These are phyloP conservation scores for Syrrhaptes paradoxus DNA, from an alignment of 2,113 vertebrate species.

Conservation along the genomic window DNA sequence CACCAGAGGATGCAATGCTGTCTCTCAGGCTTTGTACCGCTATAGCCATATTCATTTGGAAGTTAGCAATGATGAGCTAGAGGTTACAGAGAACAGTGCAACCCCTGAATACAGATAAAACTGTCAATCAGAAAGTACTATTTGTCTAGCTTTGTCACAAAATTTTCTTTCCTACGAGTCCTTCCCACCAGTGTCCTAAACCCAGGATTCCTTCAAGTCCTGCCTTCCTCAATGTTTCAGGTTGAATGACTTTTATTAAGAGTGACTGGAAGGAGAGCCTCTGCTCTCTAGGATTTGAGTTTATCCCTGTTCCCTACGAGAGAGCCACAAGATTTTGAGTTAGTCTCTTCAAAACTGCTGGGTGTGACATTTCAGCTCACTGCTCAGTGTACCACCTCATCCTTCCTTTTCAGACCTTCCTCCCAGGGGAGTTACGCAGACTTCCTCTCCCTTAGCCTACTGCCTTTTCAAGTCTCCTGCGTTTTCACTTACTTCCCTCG, in stretches of 20 bases:
- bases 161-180: neutral
- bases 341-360: neutral
- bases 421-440: neutral
- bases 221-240: neutral
- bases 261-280: neutral
- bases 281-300: neutral
- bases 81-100: neutral
- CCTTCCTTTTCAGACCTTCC: conserved; percentile 39
- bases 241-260: neutral
- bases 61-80: neutral
- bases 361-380: neutral
- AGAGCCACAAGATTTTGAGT: neutral
- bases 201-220: neutral
- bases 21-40: neutral
- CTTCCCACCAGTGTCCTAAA: neutral
- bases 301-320: neutral
- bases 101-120: neutral
- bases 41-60: neutral
- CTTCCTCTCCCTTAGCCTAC: neutral
- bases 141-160: neutral
- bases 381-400: neutral
- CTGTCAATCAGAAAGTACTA: neutral
- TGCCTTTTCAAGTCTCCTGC: neutral
- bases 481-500: neutral
- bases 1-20: neutral